Evolutionary conservation across 2,797 vertebrate species (phyloP).

Genomic region (Cirrhinus mrigala): DNA sequence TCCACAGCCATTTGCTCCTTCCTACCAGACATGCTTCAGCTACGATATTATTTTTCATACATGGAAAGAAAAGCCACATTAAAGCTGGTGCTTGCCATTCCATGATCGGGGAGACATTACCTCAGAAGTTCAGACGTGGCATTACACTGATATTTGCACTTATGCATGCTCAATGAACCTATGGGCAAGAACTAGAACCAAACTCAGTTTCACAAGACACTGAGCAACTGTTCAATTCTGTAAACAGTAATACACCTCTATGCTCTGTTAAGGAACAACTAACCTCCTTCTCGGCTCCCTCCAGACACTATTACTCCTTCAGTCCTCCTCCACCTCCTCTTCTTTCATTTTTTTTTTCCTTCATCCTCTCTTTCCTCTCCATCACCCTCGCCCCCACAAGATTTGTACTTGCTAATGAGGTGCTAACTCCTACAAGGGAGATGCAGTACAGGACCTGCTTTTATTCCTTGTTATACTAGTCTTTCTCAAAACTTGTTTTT

Average conservation of each 20-base stretch:
- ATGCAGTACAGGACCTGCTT: constrained; percentile 43
- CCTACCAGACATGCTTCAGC: constrained; percentile 19
- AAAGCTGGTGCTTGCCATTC: constrained; percentile 12
- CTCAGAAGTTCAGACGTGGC: constrained; percentile 20
- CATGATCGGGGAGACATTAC: constrained; percentile 71
- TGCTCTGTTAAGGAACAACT: constrained; percentile 20
- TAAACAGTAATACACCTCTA: constrained; percentile 37
- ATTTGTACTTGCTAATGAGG: constrained; percentile 64
- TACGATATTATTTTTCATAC: constrained; percentile 7
- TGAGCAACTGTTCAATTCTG: constrained; percentile 13
- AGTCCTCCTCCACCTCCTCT: constrained; percentile 29
- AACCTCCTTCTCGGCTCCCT: constrained; percentile 28
- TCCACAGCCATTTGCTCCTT: constrained; percentile 43
- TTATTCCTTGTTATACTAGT: constrained; percentile 31
- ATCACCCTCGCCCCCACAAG: constrained; percentile 59
- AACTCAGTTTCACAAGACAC: not conserved
- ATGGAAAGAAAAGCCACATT: constrained; percentile 10
- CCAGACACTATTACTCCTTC: constrained; percentile 48
- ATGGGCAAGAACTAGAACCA: constrained; percentile 18
- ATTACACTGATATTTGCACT: constrained; percentile 26
- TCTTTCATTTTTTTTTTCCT: constrained; percentile 43
- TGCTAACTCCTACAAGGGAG: constrained; percentile 54
- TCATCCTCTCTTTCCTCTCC: constrained; percentile 52
- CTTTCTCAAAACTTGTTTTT: constrained; percentile 43
- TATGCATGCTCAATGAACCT: constrained; percentile 12